phyloP scores from a whole-genome alignment of 1,140 invertebrate genomes.

The Aporrectodea caliginosa region DNA sequence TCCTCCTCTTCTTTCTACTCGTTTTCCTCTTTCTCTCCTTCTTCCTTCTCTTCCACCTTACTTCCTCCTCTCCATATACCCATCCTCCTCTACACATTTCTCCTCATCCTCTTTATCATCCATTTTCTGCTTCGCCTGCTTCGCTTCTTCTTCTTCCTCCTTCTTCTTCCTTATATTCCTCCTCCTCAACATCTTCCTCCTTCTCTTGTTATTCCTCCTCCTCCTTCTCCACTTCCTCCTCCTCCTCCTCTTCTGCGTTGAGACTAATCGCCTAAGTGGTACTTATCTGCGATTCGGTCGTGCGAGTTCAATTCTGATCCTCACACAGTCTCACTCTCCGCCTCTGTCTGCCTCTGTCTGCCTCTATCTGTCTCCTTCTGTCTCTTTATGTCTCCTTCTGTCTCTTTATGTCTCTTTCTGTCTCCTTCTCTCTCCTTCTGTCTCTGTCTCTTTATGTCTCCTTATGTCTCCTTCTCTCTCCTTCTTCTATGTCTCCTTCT shows the following conservation, averaged over 20 bases:
- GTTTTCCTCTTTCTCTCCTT: not conserved
- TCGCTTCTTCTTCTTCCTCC: not conserved
- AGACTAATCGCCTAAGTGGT: too few relatives aligned
- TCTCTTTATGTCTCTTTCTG: not conserved
- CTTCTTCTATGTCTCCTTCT: not conserved
- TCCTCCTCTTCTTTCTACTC: not conserved
- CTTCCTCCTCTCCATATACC: not conserved
- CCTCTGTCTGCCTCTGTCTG: too few relatives aligned
- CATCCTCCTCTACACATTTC: not conserved
- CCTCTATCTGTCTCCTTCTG: not conserved
- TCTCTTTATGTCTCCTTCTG: not conserved
- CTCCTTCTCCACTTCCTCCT: too few relatives aligned
- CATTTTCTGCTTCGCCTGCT: not conserved
- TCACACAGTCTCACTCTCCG: too few relatives aligned
- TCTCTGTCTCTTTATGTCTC: not conserved
- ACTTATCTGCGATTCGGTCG: too few relatives aligned
- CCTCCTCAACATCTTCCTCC: not conserved
- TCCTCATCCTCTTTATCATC: not conserved
- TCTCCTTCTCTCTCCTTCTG: not conserved
- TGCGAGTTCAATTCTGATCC: too few relatives aligned
- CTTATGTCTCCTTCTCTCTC: not conserved
- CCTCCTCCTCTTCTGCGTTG: too few relatives aligned
- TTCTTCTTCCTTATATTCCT: not conserved
- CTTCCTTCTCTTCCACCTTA: not conserved
- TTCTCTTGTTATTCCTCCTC: not conserved